phyloP scores from a whole-genome alignment of 2,888 invertebrate genomes.

The Molorchus minor region DNA sequence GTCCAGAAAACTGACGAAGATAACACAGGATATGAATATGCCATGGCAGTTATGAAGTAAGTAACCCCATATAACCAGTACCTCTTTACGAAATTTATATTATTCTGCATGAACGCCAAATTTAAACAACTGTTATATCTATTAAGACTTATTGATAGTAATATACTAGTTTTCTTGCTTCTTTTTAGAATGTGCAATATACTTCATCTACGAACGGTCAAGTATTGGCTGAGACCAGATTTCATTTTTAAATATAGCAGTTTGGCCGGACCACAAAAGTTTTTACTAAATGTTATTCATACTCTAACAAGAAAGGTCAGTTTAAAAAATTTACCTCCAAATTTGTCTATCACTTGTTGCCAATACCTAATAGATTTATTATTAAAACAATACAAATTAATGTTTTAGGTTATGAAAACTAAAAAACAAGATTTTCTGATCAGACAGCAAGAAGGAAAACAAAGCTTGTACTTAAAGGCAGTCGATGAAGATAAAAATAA shows the following conservation, averaged over 20 bases:
- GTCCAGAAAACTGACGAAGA: constrained; percentile 62
- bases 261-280: constrained; percentile 61
- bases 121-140: too few species aligned
- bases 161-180: constrained; percentile 11
- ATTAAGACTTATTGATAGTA: not conserved
- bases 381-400: not conserved
- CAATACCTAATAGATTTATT: too few species aligned
- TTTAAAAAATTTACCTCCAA: not conserved
- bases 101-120: too few species aligned
- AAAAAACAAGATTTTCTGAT: constrained; percentile 79
- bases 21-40: constrained; percentile 66
- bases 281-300: constrained; percentile 64
- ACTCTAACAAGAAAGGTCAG: constrained; percentile 62
- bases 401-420: constrained; percentile 69
- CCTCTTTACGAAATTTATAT: too few species aligned
- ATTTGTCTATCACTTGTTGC: too few species aligned
- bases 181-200: constrained; percentile 66
- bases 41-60: constrained; percentile 68
- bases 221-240: constrained; percentile 62
- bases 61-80: too few species aligned
- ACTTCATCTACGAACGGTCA: constrained; percentile 65
- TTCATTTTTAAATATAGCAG: constrained; percentile 63
- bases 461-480: constrained; percentile 42
- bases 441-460: constrained; percentile 55
- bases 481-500: constrained; percentile 32